Evolutionary conservation across 2,113 vertebrate genomes (phyloP).

Genomic region (Varanus salvator): DNA sequence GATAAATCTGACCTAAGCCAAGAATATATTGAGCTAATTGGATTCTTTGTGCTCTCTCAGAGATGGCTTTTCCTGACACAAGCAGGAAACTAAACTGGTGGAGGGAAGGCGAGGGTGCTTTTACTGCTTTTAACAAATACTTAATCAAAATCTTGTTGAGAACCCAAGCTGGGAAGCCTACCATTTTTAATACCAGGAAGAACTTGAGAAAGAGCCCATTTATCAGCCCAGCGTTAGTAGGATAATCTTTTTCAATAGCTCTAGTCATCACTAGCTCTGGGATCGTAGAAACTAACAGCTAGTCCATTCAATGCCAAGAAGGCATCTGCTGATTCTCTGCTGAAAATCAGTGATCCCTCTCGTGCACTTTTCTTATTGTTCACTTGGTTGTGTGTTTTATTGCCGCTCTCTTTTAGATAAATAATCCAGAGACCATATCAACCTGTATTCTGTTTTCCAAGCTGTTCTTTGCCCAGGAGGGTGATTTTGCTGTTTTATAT

Average conservation of each 20-base stretch:
- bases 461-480: neutral
- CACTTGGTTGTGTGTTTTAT: slow-evolving; percentile 18
- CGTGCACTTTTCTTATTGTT: neutral
- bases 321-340: neutral
- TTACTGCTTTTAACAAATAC: slow-evolving; percentile 31
- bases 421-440: slow-evolving; percentile 18
- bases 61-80: slow-evolving; percentile 1
- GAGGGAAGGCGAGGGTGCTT: slow-evolving; percentile 2
- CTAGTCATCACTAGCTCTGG: slow-evolving; percentile 29
- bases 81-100: slow-evolving; percentile 16
- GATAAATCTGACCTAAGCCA: slow-evolving; percentile 48
- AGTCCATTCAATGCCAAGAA: slow-evolving; percentile 14
- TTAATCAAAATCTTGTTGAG: slow-evolving; percentile 49
- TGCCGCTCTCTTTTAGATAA: neutral
- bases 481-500: neutral
- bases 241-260: slow-evolving; percentile 9
- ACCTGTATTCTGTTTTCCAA: neutral
- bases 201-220: slow-evolving; percentile 33
- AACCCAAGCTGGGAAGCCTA: slow-evolving; percentile 18
- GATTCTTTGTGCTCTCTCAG: slow-evolving; percentile 34
- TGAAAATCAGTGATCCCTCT: slow-evolving; percentile 18
- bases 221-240: neutral
- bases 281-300: slow-evolving; percentile 18
- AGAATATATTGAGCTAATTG: slow-evolving; percentile 38
- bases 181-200: slow-evolving; percentile 20